Evolutionary conservation across 2,113 vertebrate species (phyloP), one percentile per base, ranked within the genome.

Genomic region (Protobothrops flavoviridis): DNA sequence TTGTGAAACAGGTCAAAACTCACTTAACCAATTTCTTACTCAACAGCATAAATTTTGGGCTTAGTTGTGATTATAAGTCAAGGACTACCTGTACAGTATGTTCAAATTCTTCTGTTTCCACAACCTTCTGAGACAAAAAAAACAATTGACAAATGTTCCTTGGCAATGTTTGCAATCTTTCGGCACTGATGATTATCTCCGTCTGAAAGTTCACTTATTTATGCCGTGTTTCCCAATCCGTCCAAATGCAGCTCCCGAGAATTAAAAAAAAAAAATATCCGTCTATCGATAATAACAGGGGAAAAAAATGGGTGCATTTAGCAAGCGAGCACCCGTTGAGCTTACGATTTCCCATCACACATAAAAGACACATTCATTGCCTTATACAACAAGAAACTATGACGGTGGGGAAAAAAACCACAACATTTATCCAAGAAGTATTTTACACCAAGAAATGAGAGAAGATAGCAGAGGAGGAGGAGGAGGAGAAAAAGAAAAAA

Each of bases 401-500:
- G n/a, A n/a, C 1, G 8, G 29, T 53, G 26, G 61, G 1, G 4
- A 0, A 5, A 26, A 15, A 0, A 11, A 45, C n/a, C n/a, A n/a
- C 45, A 59, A 26, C 11, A 59, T 57, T 89, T 89, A 89, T 56
- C 88, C 39, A 88, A 88, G 4, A 33, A 1, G 50, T 29, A 52
- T 87, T 87, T 87, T 26, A 74, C 64, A 69, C 64, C 59, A n/a
- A 69, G 33, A 74, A 33, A 74, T 39, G 15, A 39, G n/a, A 5
- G 33, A 81, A 81, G 69, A 3, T 39, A 39, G 69, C 0, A 2
- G 33, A 9, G 17, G n/a, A 20, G n/a, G 69, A 39, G 2, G 5
- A 81, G 33, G 17, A 74, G 64, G 0, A 33, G n/a, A 15, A 2
- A 33, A 6, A 4, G 5, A 15, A 3, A 26, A 26, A 13, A 29